These are phyloP conservation scores for Hylaeus anthracinus DNA, from an alignment of 1,140 invertebrate species.

Conservation along the genomic window DNA sequence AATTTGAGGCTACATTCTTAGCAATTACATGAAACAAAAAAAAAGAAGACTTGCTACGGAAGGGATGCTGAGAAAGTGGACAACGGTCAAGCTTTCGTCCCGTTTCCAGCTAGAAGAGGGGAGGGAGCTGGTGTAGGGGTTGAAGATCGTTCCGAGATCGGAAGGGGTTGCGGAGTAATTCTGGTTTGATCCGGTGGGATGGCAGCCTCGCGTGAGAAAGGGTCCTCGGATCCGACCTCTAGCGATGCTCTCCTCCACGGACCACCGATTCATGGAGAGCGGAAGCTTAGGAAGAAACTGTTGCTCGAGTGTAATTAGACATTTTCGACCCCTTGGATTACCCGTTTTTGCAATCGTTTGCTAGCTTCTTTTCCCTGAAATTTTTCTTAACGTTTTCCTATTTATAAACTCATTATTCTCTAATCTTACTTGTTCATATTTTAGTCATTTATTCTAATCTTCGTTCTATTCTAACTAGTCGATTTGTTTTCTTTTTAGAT, in stretches of 20 bases:
- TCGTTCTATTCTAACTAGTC: too few species aligned
- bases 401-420: too few species aligned
- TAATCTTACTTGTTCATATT: too few species aligned
- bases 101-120: slow-evolving; percentile 46
- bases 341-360: not conserved
- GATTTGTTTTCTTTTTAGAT: too few species aligned
- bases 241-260: slow-evolving; percentile 15
- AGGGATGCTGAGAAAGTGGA: slow-evolving; percentile 78
- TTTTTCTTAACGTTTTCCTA: not conserved
- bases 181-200: slow-evolving; percentile 78
- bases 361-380: too few species aligned
- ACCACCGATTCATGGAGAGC: not conserved
- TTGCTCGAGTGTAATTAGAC: not conserved
- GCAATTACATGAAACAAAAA: too few species aligned
- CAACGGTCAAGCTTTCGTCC: slow-evolving; percentile 78
- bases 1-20: too few species aligned
- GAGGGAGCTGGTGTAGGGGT: slow-evolving; percentile 62
- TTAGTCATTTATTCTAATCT: too few species aligned
- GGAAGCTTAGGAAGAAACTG: not conserved
- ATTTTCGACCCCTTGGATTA: not conserved
- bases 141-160: slow-evolving; percentile 76
- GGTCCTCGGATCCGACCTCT: slow-evolving; percentile 76
- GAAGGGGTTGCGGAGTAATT: slow-evolving; percentile 75
- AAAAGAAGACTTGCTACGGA: too few species aligned
- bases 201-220: slow-evolving; percentile 78